Conservation (phyloP, 2,113 vertebrate species). For the Campylomormyrus tamandua region DNA sequence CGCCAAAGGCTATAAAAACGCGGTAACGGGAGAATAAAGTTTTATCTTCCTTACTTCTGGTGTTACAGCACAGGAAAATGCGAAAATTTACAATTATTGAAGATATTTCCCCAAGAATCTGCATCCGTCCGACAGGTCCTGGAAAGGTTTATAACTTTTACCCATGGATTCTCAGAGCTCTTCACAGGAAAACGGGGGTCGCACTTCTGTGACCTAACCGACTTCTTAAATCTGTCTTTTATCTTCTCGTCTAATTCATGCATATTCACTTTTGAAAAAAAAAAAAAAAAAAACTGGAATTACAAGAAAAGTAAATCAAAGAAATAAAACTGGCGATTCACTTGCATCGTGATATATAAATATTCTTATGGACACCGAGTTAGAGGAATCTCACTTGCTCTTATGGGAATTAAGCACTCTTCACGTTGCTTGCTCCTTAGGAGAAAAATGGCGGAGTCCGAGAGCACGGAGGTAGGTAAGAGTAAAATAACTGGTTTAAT, state of each 20-base stretch:
- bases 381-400: slow-evolving; percentile 67
- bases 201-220: slow-evolving; percentile 36
- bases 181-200: slow-evolving; percentile 18
- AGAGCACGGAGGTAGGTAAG: slow-evolving; percentile 84
- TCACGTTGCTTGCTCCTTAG: slow-evolving; percentile 95
- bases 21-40: neutral
- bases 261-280: neutral
- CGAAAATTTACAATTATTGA: neutral
- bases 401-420: slow-evolving; percentile 97
- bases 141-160: slow-evolving; percentile 53
- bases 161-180: slow-evolving; percentile 41
- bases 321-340: neutral
- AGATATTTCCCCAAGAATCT: slow-evolving; percentile 29
- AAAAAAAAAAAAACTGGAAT: neutral
- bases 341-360: neutral
- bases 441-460: slow-evolving; percentile 97
- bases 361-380: slow-evolving; percentile 21
- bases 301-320: neutral
- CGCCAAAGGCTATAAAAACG: neutral
- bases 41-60: neutral
- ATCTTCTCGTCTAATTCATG: neutral
- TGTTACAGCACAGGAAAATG: neutral
- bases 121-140: slow-evolving; percentile 16
- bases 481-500: neutral
- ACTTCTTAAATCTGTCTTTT: slow-evolving; percentile 24